phyloP scores from a whole-genome alignment of 2,113 vertebrate species.

The Clarias macrocephalus region DNA sequence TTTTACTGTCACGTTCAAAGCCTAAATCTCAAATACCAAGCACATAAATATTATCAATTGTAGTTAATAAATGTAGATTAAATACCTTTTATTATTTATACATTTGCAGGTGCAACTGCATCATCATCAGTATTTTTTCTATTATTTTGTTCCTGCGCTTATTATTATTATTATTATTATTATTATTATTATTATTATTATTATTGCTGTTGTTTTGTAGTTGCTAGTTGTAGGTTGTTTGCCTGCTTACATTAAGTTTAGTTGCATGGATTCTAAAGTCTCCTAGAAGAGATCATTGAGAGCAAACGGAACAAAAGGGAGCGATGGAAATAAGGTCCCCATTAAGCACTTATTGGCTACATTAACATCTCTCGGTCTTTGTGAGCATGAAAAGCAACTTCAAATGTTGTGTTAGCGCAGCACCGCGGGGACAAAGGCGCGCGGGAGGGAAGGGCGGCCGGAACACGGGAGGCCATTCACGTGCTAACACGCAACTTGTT shows the following conservation, averaged over 20 bases:
- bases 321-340: constrained; percentile 42
- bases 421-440: constrained; percentile 48
- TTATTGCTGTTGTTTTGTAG: neutral
- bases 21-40: neutral
- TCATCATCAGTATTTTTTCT: constrained; percentile 19
- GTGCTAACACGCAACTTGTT: constrained; percentile 56
- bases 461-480: constrained; percentile 49
- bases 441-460: constrained; percentile 47
- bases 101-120: neutral
- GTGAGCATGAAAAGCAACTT: constrained; percentile 54
- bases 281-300: constrained; percentile 5
- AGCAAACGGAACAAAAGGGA: constrained; percentile 34
- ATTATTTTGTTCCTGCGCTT: neutral
- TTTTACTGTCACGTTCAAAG: neutral
- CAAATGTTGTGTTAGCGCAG: constrained; percentile 54
- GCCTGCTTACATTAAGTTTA: neutral
- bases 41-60: neutral
- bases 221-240: neutral
- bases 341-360: constrained; percentile 41
- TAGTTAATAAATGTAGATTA: neutral
- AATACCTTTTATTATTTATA: neutral
- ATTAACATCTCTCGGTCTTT: constrained; percentile 58
- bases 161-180: neutral
- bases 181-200: constrained; percentile 13
- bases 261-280: neutral